Conservation (phyloP, 2,797 vertebrate genomes). For the Vespertilio murinus region DNA sequence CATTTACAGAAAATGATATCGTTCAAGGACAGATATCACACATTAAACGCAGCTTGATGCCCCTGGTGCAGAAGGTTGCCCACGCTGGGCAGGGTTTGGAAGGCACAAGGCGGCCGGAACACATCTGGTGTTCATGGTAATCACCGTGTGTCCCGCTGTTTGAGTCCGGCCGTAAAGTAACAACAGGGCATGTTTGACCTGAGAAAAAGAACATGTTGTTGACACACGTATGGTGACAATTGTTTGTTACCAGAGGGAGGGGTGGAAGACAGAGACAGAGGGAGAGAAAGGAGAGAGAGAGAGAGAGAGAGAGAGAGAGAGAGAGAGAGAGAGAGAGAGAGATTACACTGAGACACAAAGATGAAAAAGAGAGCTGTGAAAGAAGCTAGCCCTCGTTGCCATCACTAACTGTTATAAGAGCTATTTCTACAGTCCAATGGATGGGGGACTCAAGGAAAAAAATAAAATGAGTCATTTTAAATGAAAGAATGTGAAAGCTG, state of each 20-base stretch:
- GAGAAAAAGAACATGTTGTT: slow-evolving; percentile 74
- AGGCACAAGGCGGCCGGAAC: slow-evolving; percentile 76
- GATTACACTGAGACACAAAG: slow-evolving; percentile 59
- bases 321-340: not conserved
- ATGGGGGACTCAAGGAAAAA: slow-evolving; percentile 3
- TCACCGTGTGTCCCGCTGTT: slow-evolving; percentile 83
- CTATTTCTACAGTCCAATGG: slow-evolving; percentile 35
- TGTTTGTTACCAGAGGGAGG: slow-evolving; percentile 45
- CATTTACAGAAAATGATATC: slow-evolving; percentile 87
- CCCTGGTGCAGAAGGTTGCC: slow-evolving; percentile 79
- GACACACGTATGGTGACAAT: slow-evolving; percentile 83
- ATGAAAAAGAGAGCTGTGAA: slow-evolving; percentile 30
- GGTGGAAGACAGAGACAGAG: not conserved
- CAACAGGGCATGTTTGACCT: slow-evolving; percentile 69
- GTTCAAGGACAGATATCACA: slow-evolving; percentile 82
- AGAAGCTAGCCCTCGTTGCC: slow-evolving; percentile 45
- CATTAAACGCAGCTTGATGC: slow-evolving; percentile 86
- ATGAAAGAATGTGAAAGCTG: not conserved
- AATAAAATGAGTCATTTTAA: slow-evolving; percentile 47
- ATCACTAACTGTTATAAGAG: slow-evolving; percentile 51
- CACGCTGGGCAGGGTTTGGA: slow-evolving; percentile 76
- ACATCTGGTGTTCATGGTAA: slow-evolving; percentile 73
- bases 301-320: not conserved
- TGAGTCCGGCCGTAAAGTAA: slow-evolving; percentile 69
- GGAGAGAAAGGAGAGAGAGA: not conserved